Evolutionary conservation across 2,113 vertebrate genomes (phyloP), one percentile per base, ranked within the genome.

Genomic region (Chaenocephalus aceratus): DNA sequence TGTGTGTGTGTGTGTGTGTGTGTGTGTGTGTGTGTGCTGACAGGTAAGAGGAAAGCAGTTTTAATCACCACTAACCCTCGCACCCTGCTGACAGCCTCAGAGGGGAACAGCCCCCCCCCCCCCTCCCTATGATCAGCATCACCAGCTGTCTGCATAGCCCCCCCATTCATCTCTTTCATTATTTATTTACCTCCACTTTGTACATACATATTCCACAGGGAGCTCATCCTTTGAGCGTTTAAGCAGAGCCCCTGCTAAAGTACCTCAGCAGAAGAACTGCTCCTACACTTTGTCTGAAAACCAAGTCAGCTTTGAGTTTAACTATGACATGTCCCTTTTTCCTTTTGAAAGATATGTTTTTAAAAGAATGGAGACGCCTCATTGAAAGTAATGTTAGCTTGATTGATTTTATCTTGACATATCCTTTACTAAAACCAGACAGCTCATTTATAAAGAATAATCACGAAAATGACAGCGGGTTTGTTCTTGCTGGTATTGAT

Each of bases 11-110:
- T 75, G 65, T n/a, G 21, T 85, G 79, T 88, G 23, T 53, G 70
- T 51, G 64, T 52, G 30, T 73, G 80, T 75, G 65, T 16, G 21
- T 84, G 79, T 89, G 53, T 57, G 89, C 92, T 93, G 93, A 94
- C 92, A 75, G 92, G 65, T 79, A 79, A 71, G 72, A 83, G 83
- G 83, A 84, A 88, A 84, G 86, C 69, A 62, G 86, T 92, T 92
- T 93, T 94, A 94, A 93, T 94, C 93, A 93, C 85, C 73, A 79
- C 78, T 86, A 92, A 92, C 86, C 84, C 86, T 72, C 69, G 76
- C 85, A 82, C 82, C 82, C 72, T 84, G 92, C 92, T 94, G 94
- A 93, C 93, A 90, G 83, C 66, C 53, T 84, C 83, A 85, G 83
- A 90, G 81, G 88, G 74, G 82, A 82, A 86, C 79, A 76, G 83